Evolutionary conservation across 2,797 vertebrate species (phyloP), one percentile per base, ranked within the genome.

Genomic region (Octomys mimax): DNA sequence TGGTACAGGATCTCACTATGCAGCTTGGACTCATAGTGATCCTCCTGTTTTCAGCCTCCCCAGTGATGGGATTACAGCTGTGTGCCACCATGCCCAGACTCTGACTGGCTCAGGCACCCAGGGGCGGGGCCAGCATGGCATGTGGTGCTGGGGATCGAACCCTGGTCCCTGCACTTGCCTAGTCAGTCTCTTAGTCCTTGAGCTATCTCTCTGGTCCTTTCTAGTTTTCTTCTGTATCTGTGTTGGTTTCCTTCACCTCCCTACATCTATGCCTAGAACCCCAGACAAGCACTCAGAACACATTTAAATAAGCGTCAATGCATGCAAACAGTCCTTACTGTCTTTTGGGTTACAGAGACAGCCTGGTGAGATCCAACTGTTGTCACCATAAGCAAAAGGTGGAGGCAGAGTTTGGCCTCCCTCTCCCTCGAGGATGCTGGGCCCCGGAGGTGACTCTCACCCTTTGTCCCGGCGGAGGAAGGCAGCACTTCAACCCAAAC

Each of bases 371-470:
- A 33, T 66, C 31, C 36, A 36, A 57, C 42, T 14, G 36, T 11
- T 82, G 81, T 68, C 70, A 18, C 42, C 49, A 28, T 24, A 39
- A 49, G 68, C 24, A 1, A 46, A 77, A 31, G 18, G 33, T 31
- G 54, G 36, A 86, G 42, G 28, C 71, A 2, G 52, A 12, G 42
- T 24, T 2, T 0, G 8, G 21, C 80, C 21, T 1, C 0, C 0
- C 0, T 42, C 13, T 2, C 3, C 39, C 59, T 62, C 2, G 0
- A 18, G 71, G 28, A 49, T 31, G 12, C 22, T 1, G 66, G 26
- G 18, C 2, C 1, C 73, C 28, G 42, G 36, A 18, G 36, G 54
- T 2, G n/a, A 14, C 1, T 1, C 39, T 10, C 8, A 1, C 33
- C 24, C 16, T 85, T 6, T 31, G 24, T 59, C 68, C 70, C 42